Base-by-base conservation (phyloP, 2,113 vertebrate species). In the Protomyctophum bolini region DNA sequence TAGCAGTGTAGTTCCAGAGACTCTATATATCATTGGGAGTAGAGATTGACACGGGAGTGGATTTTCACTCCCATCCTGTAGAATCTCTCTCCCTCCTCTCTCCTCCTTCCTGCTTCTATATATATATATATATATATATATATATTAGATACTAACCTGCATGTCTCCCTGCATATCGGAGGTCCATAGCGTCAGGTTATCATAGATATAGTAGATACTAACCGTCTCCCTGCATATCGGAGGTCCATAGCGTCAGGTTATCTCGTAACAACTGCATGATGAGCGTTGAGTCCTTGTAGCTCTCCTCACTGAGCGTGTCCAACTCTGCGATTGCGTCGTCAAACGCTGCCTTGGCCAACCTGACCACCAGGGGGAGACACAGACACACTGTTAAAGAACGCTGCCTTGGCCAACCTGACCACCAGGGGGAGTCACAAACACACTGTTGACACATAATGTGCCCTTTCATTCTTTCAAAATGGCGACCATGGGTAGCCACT, bases 171-270 rank as follows among this genome's bases (percentile, higher is more conserved):
- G 9, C 10, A 6, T 6, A 12, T 58, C 21, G 21, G 21, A 6
- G 8, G 11, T 48, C 21, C 82, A 21, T 21, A 21, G 21, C 21
- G 21, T 21, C 21, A 21, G 21, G 21, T 21, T 21, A 21, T 21
- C 21, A 21, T 21, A 21, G 21, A 21, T 21, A 21, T 21, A 21
- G 21, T 21, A 21, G 21, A 21, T 21, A 21, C 96, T 96, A 83
- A 98, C 97, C 96, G 12, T 98, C 97, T 87, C 96, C 96, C 94
- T 98, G 97, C 94, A 96, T 96, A 90, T 99, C 97, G 95, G 97
- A 98, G 94, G 97, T 98, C 97, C 97, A 99, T 95, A 98, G 95
- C 95, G 97, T 98, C 94, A 99, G 94, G 92, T 99, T 99, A 94
- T 98, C 97, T 81, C 97, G 96, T 94, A 99, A 95, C 96, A 98